phyloP scores from a whole-genome alignment of 2,888 invertebrate species.

The Luffia ferchaultella region DNA sequence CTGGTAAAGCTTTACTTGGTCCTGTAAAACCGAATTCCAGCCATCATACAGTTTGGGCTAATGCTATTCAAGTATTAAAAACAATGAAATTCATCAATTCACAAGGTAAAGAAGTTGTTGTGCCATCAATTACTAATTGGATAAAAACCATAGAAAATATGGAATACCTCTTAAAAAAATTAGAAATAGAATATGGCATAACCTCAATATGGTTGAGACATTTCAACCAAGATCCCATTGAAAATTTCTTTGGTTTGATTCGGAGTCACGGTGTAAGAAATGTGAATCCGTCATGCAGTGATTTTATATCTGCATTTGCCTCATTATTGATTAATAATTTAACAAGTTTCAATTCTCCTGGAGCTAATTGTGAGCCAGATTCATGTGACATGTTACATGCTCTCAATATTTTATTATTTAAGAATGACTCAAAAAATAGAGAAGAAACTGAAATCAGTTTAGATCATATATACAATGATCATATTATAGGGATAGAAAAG shows the following conservation, averaged over 20 bases:
- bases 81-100: constrained; percentile 3
- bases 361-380: no score
- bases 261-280: constrained; percentile 11
- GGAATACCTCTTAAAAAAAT: neutral
- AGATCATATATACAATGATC: no score
- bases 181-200: neutral
- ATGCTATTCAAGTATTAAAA: no score
- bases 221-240: constrained; percentile 9
- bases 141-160: neutral
- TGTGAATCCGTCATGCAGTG: constrained; percentile 5
- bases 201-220: constrained; percentile 9
- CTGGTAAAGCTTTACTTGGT: no score
- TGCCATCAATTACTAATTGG: neutral
- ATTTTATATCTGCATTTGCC: no score
- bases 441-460: neutral
- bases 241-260: constrained; percentile 9
- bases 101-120: neutral
- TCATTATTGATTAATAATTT: constrained; percentile 11
- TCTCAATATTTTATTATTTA: neutral
- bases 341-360: no score
- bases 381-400: constrained; percentile 5
- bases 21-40: no score
- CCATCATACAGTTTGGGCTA: no score
- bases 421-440: neutral
- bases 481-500: neutral